Evolutionary conservation across 2,888 invertebrate species (phyloP).

Genomic region (Thymelicus acteon): DNA sequence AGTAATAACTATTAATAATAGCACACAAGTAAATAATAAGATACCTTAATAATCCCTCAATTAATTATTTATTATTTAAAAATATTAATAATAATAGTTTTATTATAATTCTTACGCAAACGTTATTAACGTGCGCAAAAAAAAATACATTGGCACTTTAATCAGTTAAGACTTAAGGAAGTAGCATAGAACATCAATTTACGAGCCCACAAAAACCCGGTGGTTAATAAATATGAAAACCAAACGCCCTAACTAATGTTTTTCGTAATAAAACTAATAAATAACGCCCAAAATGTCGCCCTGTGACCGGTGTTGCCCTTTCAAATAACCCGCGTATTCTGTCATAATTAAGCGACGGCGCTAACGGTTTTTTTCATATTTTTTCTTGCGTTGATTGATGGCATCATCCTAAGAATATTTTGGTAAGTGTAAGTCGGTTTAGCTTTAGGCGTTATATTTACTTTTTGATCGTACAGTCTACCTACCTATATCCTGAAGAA

Average conservation of each 20-base stretch:
- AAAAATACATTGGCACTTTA: too few species aligned
- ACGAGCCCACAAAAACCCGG: constrained; percentile 27
- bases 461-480: too few species aligned
- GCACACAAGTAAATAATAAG: too few species aligned
- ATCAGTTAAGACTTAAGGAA: not conserved
- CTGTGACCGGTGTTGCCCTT: constrained; percentile 51
- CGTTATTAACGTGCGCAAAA: too few species aligned
- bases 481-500: too few species aligned
- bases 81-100: too few species aligned
- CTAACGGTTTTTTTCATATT: constrained; percentile 61
- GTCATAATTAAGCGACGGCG: constrained; percentile 79
- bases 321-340: constrained; percentile 74
- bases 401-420: constrained; percentile 38
- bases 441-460: not conserved
- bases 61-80: too few species aligned
- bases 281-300: constrained; percentile 56
- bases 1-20: too few species aligned
- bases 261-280: constrained; percentile 57
- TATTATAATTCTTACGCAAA: too few species aligned
- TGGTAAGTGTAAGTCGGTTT: constrained; percentile 16
- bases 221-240: constrained; percentile 41
- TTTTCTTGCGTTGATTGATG: constrained; percentile 53
- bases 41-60: too few species aligned
- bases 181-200: not conserved
- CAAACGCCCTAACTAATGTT: constrained; percentile 42